Percentiles rank a stretch among this genome's conserved stretches.
Evolutionary conservation across 2,113 vertebrate genomes (phyloP).

Genomic region (Pycnonotus jocosus): DNA sequence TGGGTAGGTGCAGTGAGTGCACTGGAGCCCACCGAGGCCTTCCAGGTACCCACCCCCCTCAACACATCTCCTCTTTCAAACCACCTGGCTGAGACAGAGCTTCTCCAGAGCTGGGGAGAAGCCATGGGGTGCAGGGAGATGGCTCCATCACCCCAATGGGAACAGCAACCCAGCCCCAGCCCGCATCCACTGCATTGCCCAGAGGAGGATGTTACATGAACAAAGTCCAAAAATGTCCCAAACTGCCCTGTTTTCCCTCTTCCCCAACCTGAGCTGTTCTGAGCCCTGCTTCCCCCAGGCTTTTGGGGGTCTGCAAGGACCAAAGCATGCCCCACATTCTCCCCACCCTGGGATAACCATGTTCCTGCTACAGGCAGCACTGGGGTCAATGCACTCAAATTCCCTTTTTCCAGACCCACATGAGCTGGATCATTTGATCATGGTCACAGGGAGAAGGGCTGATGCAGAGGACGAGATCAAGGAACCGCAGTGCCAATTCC

Average conservation of each 20-base stretch:
- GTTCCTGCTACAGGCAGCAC: neutral
- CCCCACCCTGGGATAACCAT: accelerated
- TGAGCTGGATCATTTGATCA: neutral
- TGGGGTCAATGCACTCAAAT: neutral
- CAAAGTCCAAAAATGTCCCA: neutral
- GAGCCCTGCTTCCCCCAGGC: neutral
- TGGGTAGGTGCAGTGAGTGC: neutral
- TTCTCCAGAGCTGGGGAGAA: neutral
- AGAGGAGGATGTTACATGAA: accelerated
- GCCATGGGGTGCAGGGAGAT: neutral
- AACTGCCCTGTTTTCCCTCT: accelerated
- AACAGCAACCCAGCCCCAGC: neutral
- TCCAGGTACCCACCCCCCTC: neutral
- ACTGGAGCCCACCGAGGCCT: neutral
- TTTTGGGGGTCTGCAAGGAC: neutral
- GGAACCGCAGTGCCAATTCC: accelerated
- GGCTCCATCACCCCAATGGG: neutral
- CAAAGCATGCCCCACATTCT: neutral
- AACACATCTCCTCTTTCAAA: neutral
- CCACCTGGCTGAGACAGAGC: accelerated
- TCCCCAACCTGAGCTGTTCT: neutral
- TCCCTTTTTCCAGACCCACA: neutral
- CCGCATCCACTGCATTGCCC: neutral
- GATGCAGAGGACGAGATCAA: neutral
- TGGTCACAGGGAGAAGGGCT: neutral